Conservation (phyloP, 2,113 vertebrate species). For the Ardeotis arabs region DNA sequence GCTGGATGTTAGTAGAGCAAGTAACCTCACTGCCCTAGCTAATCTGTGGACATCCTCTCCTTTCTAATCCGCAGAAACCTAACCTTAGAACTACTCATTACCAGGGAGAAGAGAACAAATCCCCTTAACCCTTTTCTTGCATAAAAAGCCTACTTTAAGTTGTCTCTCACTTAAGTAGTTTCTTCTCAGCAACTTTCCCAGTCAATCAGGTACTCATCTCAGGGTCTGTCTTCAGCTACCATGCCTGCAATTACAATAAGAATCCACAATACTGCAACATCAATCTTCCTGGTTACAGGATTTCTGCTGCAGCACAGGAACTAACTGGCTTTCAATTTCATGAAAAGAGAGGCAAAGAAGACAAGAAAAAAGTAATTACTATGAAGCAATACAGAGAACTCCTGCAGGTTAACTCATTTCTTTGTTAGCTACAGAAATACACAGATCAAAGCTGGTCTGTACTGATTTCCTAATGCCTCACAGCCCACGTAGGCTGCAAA, state of each 20-base stretch:
- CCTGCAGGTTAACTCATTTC: neutral
- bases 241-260: neutral
- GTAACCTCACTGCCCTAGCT: slow-evolving; percentile 66
- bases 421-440: neutral
- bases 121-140: slow-evolving; percentile 60
- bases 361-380: neutral
- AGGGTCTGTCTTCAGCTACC: neutral
- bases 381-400: neutral
- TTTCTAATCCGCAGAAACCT: slow-evolving; percentile 73
- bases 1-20: slow-evolving; percentile 37
- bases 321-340: neutral
- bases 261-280: neutral
- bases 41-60: slow-evolving; percentile 76
- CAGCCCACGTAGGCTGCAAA: neutral
- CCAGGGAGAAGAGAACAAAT: slow-evolving; percentile 58
- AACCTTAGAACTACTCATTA: slow-evolving; percentile 55
- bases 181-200: neutral
- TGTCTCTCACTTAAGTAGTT: neutral
- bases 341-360: too few species aligned
- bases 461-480: neutral
- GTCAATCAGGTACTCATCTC: neutral
- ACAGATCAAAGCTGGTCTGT: neutral
- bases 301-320: neutral
- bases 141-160: neutral
- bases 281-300: neutral